Evolutionary conservation across 1,140 invertebrate genomes (phyloP).

Genomic region (Drosophila insularis): DNA sequence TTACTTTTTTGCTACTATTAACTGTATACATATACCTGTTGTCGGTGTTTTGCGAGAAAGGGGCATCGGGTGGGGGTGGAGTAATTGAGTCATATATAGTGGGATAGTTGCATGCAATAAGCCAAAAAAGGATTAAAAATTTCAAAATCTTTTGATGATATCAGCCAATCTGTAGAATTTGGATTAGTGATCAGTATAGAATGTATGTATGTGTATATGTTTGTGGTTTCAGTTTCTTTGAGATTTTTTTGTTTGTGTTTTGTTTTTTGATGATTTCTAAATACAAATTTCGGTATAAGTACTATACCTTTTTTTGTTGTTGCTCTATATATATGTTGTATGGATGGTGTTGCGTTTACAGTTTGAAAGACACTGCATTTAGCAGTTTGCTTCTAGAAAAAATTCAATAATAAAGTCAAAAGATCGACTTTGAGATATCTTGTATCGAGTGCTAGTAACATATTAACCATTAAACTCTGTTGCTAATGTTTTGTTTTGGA

Average conservation of each 20-base stretch:
- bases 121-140: background rate
- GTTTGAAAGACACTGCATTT: constrained; percentile 21
- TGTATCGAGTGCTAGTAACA: background rate
- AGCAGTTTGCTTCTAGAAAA: constrained; percentile 17
- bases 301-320: constrained; percentile 1
- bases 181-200: background rate
- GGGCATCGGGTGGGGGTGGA: background rate
- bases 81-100: background rate
- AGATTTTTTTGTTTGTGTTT: too few species aligned
- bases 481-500: too few species aligned
- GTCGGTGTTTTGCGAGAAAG: constrained; percentile 3
- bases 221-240: too few species aligned
- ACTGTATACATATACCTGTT: constrained; percentile 32
- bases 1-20: background rate
- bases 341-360: constrained; percentile 61
- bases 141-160: constrained; percentile 5
- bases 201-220: background rate
- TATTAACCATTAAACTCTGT: too few species aligned
- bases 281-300: constrained; percentile 2
- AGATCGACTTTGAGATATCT: background rate
- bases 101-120: constrained; percentile 5
- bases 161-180: constrained; percentile 8
- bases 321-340: constrained; percentile 4
- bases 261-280: background rate
- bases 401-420: background rate